Percentiles rank a stretch among this genome's conserved stretches.
These are phyloP conservation scores for Urocyon cinereoargenteus DNA, from an alignment of 2,797 vertebrate genomes.

Conservation along the genomic window DNA sequence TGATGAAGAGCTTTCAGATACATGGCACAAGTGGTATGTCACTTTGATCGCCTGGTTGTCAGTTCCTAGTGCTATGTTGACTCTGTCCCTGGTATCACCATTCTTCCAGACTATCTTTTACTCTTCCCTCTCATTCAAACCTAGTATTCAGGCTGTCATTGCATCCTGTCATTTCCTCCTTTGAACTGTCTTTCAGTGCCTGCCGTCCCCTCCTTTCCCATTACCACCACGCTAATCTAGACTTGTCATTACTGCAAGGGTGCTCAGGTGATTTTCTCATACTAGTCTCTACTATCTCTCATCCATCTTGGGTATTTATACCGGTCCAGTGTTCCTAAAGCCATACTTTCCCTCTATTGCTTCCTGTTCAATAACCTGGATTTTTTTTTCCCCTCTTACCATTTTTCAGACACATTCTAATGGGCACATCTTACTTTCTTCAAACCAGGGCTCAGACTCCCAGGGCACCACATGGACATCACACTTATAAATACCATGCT, in stretches of 20 bases:
- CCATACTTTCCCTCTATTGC: background rate
- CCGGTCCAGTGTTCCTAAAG: background rate
- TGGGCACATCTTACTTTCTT: background rate
- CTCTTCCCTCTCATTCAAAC: conserved; percentile 61
- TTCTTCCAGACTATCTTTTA: conserved; percentile 49
- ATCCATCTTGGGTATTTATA: background rate
- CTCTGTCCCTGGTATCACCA: conserved; percentile 53
- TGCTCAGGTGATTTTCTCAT: background rate
- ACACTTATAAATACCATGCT: background rate
- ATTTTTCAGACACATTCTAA: background rate
- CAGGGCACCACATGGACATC: background rate
- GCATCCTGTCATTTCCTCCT: conserved; percentile 59
- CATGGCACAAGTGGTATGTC: conserved; percentile 54
- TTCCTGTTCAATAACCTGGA: background rate
- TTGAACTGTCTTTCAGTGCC: conserved; percentile 55
- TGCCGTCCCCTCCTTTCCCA: background rate
- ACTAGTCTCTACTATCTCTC: background rate
- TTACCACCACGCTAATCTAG: background rate
- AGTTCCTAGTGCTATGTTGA: conserved; percentile 45
- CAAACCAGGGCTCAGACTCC: background rate
- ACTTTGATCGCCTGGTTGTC: conserved; percentile 72
- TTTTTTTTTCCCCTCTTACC: background rate
- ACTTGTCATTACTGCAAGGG: background rate
- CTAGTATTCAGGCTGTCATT: conserved; percentile 59
- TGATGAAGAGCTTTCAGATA: conserved; percentile 64